Percentiles rank a stretch among this genome's conserved stretches.
Evolutionary conservation across 2,113 vertebrate species (phyloP).

Genomic region (Hyaena hyaena): DNA sequence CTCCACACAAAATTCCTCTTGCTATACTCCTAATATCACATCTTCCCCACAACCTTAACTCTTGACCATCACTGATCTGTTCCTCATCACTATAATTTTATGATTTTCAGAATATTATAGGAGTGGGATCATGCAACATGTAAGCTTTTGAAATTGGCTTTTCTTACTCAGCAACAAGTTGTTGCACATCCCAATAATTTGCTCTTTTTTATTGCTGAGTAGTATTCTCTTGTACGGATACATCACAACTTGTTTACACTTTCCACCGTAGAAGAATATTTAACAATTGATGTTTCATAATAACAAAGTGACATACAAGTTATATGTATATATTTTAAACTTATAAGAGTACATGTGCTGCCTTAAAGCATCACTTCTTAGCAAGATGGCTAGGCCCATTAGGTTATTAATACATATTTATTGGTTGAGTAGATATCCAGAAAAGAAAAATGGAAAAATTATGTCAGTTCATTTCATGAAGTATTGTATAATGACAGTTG

Average conservation of each 20-base stretch:
- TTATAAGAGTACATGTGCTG: not conserved
- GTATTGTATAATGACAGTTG: not conserved
- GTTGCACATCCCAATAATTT: not conserved
- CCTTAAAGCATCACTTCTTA: not conserved
- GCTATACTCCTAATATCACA: not conserved
- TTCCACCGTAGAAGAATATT: not conserved
- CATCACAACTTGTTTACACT: not conserved
- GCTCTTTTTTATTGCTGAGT: not conserved
- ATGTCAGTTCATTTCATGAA: not conserved
- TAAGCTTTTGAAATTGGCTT: not conserved
- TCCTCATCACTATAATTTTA: not conserved
- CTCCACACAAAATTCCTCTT: not conserved
- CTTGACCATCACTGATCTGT: not conserved
- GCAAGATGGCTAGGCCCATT: not conserved
- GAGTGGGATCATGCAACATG: not conserved
- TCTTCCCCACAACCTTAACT: not conserved
- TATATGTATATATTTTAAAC: not conserved
- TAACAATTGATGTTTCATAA: not conserved
- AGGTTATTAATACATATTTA: not conserved
- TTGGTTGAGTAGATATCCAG: not conserved
- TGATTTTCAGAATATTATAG: not conserved
- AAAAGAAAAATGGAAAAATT: not conserved
- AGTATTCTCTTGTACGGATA: not conserved
- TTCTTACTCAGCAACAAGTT: not conserved
- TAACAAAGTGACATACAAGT: not conserved